A percentile compares a stretch with the other conserved stretches of the same genome.
Evolutionary conservation across 2,113 vertebrate genomes (phyloP).

Genomic region (Chascanopsetta lugubris): DNA sequence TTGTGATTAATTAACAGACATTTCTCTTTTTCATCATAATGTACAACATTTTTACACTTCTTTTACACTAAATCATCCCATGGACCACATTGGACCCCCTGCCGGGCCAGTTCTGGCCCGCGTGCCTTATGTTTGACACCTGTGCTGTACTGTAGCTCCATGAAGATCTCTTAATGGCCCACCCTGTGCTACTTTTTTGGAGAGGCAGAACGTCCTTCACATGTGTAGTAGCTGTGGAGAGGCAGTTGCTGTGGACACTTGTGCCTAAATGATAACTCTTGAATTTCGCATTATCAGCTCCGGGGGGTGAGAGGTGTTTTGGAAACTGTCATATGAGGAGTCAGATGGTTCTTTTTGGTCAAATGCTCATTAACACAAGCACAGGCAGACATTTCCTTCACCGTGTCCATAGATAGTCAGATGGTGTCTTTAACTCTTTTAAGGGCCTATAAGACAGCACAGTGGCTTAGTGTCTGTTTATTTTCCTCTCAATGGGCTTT

Average conservation of each 20-base stretch:
- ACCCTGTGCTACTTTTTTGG: slow-evolving; percentile 49
- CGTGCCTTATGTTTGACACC: too few relatives aligned
- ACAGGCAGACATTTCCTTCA: slow-evolving; percentile 33
- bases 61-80: too few relatives aligned
- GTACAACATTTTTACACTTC: too few relatives aligned
- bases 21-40: too few relatives aligned
- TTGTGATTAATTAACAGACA: too few relatives aligned
- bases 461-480: slow-evolving; percentile 29
- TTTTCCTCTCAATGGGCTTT: slow-evolving; percentile 3
- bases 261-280: slow-evolving; percentile 78
- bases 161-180: slow-evolving; percentile 63
- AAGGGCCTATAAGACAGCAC: slow-evolving; percentile 21
- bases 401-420: slow-evolving; percentile 50
- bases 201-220: slow-evolving; percentile 64
- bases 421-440: slow-evolving; percentile 42
- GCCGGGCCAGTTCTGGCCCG: too few relatives aligned
- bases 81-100: too few relatives aligned
- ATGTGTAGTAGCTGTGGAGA: slow-evolving; percentile 68
- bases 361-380: slow-evolving; percentile 75
- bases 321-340: slow-evolving; percentile 75
- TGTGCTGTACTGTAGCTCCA: slow-evolving; percentile 57
- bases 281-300: slow-evolving; percentile 79
- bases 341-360: slow-evolving; percentile 78
- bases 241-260: slow-evolving; percentile 77
- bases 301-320: slow-evolving; percentile 73